A percentile compares a stretch with the other conserved stretches of the same genome.
phyloP scores from a whole-genome alignment of 2,113 vertebrate genomes.

The Phalacrocorax carbo region DNA sequence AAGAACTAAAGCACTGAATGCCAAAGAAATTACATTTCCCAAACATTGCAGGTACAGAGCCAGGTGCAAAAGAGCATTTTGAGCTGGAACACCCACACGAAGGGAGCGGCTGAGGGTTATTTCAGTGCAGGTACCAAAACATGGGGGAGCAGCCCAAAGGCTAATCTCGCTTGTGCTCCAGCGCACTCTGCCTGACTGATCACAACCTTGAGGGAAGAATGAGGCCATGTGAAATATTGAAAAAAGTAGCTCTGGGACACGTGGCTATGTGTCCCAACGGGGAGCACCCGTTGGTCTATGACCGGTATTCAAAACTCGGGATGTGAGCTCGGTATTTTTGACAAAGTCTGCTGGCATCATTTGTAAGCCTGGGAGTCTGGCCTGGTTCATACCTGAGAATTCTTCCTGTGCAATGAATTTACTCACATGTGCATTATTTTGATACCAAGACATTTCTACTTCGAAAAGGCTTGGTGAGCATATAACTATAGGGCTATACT shows the following conservation, averaged over 20 bases:
- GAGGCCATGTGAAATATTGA: not conserved
- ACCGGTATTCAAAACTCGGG: not conserved
- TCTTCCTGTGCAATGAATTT: not conserved
- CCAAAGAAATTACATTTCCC: not conserved
- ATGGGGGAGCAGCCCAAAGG: not conserved
- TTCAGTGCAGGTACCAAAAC: not conserved
- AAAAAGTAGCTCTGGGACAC: not conserved
- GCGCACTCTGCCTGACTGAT: not conserved
- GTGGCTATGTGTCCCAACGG: not conserved
- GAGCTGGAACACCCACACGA: not conserved
- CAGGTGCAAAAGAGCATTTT: not conserved
- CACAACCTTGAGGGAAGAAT: not conserved
- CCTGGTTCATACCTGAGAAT: not conserved
- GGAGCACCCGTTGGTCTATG: not conserved
- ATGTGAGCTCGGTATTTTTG: not conserved
- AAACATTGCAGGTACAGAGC: not conserved
- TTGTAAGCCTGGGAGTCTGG: not conserved
- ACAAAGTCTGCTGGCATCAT: not conserved
- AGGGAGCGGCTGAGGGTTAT: not conserved
- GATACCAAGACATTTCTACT: not conserved
- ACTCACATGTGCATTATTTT: not conserved
- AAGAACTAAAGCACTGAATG: not conserved
- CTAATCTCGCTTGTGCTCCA: not conserved
- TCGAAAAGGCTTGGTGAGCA: not conserved
- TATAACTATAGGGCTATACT: not conserved